These are phyloP conservation scores for Avahi laniger DNA, from an alignment of 2,797 vertebrate genomes.

Conservation along the genomic window DNA sequence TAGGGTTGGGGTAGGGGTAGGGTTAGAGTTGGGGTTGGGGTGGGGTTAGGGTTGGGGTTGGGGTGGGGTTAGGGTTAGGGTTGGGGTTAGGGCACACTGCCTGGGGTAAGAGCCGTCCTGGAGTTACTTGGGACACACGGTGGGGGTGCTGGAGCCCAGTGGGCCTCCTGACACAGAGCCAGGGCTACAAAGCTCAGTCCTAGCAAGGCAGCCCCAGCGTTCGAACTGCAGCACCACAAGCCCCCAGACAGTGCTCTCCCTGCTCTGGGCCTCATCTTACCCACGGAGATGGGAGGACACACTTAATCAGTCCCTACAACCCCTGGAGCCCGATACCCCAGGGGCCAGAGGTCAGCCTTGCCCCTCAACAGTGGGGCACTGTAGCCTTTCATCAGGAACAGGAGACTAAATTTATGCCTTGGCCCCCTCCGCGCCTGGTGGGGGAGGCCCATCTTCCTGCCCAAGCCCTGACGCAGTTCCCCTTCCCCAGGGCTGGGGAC, in stretches of 20 bases:
- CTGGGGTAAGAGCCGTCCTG: no score
- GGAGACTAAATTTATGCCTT: constrained; percentile 74
- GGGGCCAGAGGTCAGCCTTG: not conserved
- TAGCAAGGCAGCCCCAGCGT: no score
- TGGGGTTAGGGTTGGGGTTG: not conserved
- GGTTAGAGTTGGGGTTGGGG: not conserved
- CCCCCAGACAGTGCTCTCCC: no score
- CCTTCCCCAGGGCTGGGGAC: constrained; percentile 89
- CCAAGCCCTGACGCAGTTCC: constrained; percentile 93
- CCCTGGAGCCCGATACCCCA: not conserved
- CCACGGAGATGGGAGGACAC: not conserved
- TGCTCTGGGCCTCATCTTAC: not conserved
- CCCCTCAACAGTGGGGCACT: not conserved
- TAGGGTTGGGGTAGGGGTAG: not conserved
- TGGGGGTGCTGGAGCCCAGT: not conserved
- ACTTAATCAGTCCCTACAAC: not conserved
- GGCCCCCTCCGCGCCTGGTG: not conserved
- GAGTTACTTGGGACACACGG: not conserved
- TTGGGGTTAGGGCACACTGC: no score
- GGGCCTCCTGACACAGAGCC: not conserved
- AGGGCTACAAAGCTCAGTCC: not conserved
- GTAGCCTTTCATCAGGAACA: constrained; percentile 69
- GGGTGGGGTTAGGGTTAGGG: no score
- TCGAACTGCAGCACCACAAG: not conserved
- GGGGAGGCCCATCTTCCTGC: constrained; percentile 88